Base-by-base conservation (phyloP, 2,888 invertebrate species). In the Cephus nigrinus region DNA sequence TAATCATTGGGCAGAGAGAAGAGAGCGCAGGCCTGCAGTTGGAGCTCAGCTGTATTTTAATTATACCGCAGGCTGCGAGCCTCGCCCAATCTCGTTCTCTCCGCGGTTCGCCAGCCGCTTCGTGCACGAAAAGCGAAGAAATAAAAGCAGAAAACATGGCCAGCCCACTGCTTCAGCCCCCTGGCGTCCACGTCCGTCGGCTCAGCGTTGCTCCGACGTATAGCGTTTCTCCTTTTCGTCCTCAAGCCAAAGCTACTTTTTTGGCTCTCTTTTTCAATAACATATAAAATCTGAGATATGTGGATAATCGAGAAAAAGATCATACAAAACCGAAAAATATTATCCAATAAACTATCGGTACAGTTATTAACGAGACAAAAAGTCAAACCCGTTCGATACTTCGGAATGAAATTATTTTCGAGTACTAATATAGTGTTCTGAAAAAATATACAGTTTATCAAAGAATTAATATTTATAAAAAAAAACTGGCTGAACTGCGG, bases 31-130 rank as follows among this genome's bases (percentile, higher is more conserved):
- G 82, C 78, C 77, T 84, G 84, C 87, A 87, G 89, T 88, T 90
- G 89, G 89, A 89, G 88, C 86, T 88, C 88, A 86, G 89, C 89
- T 90, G 90, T 90, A 90, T 91, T 91, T 88, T 88, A 88, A 88
- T 88, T 88, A 88, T 87, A 88, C 85, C 82, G 83, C 86, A 85
- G 83, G 80, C 86, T 80, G 82, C 87, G 82, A 85, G 82, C 80
- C 82, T 85, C 83, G 81, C 83, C 84, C 83, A 84, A 83, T 84
- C 83, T 81, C 83, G 82, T 84, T 83, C 80, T 76, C 75, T 75
- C 76, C 76, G 74, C 75, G 83, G 84, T 80, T 77, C 82, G 83
- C 83, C 83, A 82, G 85, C 79, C 76, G 77, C 77, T 76, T 69
- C 68, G 73, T 55, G 35, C 55, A 68, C 86, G 82, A 85, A 84